phyloP scores from a whole-genome alignment of 2,113 vertebrate species.

The Mesocricetus auratus region DNA sequence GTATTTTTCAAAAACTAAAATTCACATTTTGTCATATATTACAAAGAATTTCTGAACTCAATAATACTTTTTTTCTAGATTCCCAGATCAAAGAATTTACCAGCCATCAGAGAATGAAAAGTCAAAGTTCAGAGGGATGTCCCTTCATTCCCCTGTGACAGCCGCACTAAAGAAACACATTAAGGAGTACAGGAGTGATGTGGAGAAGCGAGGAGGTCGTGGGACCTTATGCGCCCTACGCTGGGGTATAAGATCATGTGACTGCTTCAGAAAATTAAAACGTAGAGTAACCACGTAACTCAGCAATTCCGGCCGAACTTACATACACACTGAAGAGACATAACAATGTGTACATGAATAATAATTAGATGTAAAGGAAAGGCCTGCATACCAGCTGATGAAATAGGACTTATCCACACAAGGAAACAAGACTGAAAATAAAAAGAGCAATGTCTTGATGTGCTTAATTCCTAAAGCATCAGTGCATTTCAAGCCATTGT shows the following conservation, averaged over 20 bases:
- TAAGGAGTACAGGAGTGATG: neutral
- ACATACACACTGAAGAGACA: neutral
- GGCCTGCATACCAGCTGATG: neutral
- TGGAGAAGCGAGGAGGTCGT: neutral
- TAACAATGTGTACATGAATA: neutral
- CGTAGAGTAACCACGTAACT: neutral
- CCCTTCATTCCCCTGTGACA: neutral
- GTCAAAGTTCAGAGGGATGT: neutral
- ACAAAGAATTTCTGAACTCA: conserved; percentile 24
- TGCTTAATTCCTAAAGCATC: neutral
- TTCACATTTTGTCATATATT: neutral
- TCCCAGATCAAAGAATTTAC: neutral
- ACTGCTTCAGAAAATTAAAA: neutral
- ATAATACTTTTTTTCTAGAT: neutral
- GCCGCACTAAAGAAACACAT: neutral
- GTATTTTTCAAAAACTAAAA: neutral
- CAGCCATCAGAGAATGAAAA: neutral
- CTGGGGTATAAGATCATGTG: neutral
- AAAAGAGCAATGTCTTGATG: neutral
- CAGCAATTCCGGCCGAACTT: neutral
- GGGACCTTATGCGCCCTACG: no score
- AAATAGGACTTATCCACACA: neutral
- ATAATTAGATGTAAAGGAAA: neutral
- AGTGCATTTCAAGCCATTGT: neutral
- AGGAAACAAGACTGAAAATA: neutral